These are phyloP conservation scores for Chromis chromis DNA, from an alignment of 2,797 vertebrate species.

Conservation along the genomic window DNA sequence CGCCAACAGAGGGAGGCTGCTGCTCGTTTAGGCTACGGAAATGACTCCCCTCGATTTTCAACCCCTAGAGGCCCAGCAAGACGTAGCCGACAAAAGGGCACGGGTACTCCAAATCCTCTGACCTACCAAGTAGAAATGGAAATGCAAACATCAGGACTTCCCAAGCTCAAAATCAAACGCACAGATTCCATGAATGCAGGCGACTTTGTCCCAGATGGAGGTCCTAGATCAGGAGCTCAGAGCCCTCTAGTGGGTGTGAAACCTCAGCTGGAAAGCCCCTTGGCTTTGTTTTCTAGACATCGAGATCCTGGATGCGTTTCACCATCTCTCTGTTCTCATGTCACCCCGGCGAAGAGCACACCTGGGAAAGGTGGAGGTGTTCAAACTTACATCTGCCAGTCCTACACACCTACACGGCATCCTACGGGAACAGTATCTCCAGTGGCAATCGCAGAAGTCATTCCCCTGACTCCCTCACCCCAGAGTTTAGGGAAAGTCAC, in stretches of 20 bases:
- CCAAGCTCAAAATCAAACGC: constrained; percentile 91
- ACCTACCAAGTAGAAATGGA: constrained; percentile 92
- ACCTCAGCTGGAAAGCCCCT: constrained; percentile 73
- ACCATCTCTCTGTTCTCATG: constrained; percentile 84
- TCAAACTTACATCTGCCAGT: constrained; percentile 95
- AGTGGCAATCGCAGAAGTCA: constrained; percentile 65
- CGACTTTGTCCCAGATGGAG: constrained; percentile 59
- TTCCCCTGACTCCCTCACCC: constrained; percentile 90
- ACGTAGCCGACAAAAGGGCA: constrained; percentile 27
- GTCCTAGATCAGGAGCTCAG: constrained; percentile 41
- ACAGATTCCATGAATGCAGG: constrained; percentile 76
- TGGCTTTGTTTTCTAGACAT: constrained; percentile 80
- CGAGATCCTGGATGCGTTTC: constrained; percentile 85
- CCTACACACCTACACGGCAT: constrained; percentile 91
- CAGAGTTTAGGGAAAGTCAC: constrained; percentile 88
- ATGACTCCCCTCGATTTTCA: constrained; percentile 58
- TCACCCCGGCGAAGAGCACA: constrained; percentile 85
- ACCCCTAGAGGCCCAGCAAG: constrained; percentile 70
- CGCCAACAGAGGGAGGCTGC: constrained; percentile 87
- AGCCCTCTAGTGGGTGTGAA: constrained; percentile 61
- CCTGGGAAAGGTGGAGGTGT: constrained; percentile 86
- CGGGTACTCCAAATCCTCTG: constrained; percentile 51
- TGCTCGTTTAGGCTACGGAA: constrained; percentile 82
- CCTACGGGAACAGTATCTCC: constrained; percentile 83
- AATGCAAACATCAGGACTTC: constrained; percentile 91